Evolutionary conservation across 1,140 invertebrate genomes (phyloP), one percentile per base, ranked within the genome.

Genomic region (Lethrus apterus): DNA sequence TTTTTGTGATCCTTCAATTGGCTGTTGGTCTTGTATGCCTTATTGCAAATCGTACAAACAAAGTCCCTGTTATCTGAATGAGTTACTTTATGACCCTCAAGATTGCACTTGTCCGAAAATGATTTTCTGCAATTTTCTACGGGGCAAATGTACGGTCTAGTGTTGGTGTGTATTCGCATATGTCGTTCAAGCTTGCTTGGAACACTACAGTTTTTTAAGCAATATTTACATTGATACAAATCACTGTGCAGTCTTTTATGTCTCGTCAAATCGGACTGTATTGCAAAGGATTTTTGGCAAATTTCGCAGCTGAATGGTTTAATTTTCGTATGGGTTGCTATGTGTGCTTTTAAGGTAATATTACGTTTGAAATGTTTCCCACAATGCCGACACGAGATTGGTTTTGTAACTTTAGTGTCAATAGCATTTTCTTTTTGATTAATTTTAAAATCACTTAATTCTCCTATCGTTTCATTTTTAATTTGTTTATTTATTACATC

Each of bases 1-100:
- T 60, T 51, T 30, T 42, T 48, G 30, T 63, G 60, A 5, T 57
- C 48, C 13, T 55, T 56, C 13, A 63, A 42, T 38, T 59, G 48
- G 19, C 40, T 51, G 11, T 51, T 55, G 7, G 54, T 49, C 9
- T 52, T 41, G 17, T 56, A 63, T 2, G 41, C 20, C 31, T 53
- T 55, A 2, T 46, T 50, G 41, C 60, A 62, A n/a, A 50, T 17
- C 26, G 50, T 34, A 40, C 60, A 62, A n/a, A 26, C 40, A 46
- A 51, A 57, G 23, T 44, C 46, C 11, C 48, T 41, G 4, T 46
- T 40, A 18, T 47, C 45, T 0, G 47, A 47, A 40, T 57, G 55
- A 4, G 46, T 45, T 9, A 44, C 9, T 19, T 47, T 36, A 21
- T 56, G 55, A n/a, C 48, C 52, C 20, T 38, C 43, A 7, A 56